phyloP scores from a whole-genome alignment of 2,113 vertebrate genomes.

The Thermophis baileyi region DNA sequence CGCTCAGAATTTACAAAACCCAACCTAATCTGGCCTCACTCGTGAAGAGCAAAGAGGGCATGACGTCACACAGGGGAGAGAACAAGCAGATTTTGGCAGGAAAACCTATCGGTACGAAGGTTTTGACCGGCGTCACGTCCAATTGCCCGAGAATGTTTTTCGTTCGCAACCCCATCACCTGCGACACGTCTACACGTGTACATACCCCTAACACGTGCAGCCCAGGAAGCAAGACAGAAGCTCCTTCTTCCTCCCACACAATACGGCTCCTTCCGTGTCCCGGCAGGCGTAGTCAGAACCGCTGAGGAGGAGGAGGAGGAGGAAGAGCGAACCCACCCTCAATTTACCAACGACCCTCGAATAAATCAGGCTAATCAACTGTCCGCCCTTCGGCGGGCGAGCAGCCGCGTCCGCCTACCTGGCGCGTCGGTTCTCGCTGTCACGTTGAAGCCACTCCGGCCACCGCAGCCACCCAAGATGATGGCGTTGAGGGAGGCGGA shows the following conservation, averaged over 20 bases:
- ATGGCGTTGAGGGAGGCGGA: slow-evolving; percentile 63
- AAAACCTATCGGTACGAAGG: background rate
- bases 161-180: background rate
- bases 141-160: background rate
- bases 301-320: background rate
- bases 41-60: background rate
- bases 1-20: background rate
- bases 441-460: slow-evolving; percentile 15
- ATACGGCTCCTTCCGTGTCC: background rate
- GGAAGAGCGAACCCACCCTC: background rate
- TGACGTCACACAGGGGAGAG: background rate
- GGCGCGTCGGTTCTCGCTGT: background rate
- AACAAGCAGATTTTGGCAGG: background rate
- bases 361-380: slow-evolving; percentile 9
- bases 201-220: background rate
- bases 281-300: background rate
- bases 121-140: background rate
- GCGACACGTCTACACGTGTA: background rate
- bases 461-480: slow-evolving; percentile 39
- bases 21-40: background rate
- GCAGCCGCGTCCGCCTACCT: slow-evolving; percentile 2
- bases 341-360: background rate
- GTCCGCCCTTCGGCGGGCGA: background rate
- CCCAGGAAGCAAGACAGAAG: rapidly evolving
- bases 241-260: background rate